Conservation (phyloP, 2,888 invertebrate genomes). For the Allolobophora icterica region DNA sequence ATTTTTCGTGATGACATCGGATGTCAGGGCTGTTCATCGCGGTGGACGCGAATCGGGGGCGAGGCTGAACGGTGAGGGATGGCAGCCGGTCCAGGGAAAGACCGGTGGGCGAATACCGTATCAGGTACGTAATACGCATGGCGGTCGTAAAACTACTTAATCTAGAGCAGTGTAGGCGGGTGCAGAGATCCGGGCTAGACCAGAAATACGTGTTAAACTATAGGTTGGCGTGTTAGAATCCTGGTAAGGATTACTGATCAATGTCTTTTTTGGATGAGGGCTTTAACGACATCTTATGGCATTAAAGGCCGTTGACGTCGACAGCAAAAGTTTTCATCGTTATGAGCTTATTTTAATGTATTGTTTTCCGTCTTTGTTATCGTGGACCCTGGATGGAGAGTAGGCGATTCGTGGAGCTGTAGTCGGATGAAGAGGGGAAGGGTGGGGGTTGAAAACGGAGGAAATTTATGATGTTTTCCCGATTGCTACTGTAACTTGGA, state of each 20-base stretch:
- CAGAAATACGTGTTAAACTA: not conserved
- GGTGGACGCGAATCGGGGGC: constrained; percentile 4
- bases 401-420: not conserved
- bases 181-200: not conserved
- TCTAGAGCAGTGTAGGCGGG: not conserved
- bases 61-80: not conserved
- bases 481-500: not conserved
- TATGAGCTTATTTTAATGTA: not conserved
- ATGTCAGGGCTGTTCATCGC: not conserved
- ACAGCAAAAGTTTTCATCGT: too few species aligned
- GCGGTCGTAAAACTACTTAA: not conserved
- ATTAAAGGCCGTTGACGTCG: too few species aligned
- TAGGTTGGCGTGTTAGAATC: not conserved
- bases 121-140: not conserved
- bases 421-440: not conserved
- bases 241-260: not conserved
- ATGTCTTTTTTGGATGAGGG: not conserved
- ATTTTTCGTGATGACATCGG: constrained; percentile 6
- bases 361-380: not conserved
- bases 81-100: not conserved
- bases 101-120: not conserved
- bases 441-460: too few species aligned
- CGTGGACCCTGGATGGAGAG: not conserved
- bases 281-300: too few species aligned
- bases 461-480: too few species aligned